Evolutionary conservation across 2,797 vertebrate species (phyloP), one percentile per base, ranked within the genome.

Genomic region (Gallinago solitaria): DNA sequence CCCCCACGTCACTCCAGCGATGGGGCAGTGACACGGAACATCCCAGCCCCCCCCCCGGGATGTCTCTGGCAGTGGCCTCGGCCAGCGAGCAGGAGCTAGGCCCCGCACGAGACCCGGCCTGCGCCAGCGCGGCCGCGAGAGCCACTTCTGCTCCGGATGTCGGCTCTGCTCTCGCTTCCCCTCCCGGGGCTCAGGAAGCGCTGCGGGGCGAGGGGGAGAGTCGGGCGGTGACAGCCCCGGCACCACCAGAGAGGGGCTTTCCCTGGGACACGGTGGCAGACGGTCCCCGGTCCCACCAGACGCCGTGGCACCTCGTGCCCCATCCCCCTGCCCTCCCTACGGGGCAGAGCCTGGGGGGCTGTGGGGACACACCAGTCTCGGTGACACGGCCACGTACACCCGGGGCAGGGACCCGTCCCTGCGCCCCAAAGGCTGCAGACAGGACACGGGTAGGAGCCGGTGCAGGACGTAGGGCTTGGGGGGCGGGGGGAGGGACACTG

Each of bases 91-190:
- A 0, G 78, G 15, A 41, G 60, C 56, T 56, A 12, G 81, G 59
- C 27, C 5, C 54, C 7, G 2, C 14, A 71, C 28, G 3, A 16
- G 92, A 24, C 53, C 37, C 21, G 19, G 60, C 50, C 70, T 16
- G 33, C 4, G 71, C 79, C 89, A 83, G 81, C 1, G 3, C 20
- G 37, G 89, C 85, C 16, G 2, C 9, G 8, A 57, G 32, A 68
- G 59, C 69, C 77, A 3, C 94, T 93, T 73, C 93, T 88, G 94
- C 89, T 94, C 93, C 94, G 95, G 94, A 96, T 96, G 95, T 79
- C 71, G 24, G 51, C 85, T 67, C 74, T 0, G 84, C 60, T 93
- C 63, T 51, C 70, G 63, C 90, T 96, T 96, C 94, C 95, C 95
- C 41, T n/a, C 71, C 45, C 10, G 2, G 11, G 5, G 48, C 70